Evolutionary conservation across 2,888 invertebrate species (phyloP).

Genomic region (Calliopum simillimum): DNA sequence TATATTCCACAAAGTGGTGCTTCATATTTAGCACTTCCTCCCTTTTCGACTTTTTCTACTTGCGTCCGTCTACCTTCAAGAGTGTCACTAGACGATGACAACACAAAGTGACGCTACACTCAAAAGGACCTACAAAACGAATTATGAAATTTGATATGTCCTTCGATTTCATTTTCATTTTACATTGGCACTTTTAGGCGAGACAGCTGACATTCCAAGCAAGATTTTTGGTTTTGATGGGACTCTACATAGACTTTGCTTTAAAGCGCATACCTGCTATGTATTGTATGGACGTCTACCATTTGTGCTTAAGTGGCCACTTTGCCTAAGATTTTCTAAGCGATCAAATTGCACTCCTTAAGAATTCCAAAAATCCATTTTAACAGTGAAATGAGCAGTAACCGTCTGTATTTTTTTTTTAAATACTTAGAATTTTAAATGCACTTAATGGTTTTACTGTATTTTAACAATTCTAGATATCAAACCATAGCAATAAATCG

Average conservation of each 20-base stretch:
- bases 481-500: too few relatives aligned
- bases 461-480: too few relatives aligned
- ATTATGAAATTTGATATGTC: slow-evolving; percentile 34
- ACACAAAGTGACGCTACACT: slow-evolving; percentile 1
- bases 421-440: too few relatives aligned
- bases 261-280: not conserved
- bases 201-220: slow-evolving; percentile 21
- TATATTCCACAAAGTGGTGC: slow-evolving; percentile 4
- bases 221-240: not conserved
- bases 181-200: not conserved
- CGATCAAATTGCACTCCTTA: slow-evolving; percentile 13
- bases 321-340: not conserved
- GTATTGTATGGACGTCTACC: too few relatives aligned
- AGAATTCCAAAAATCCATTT: too few relatives aligned
- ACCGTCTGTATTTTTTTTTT: too few relatives aligned
- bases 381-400: too few relatives aligned
- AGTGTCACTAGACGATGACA: slow-evolving; percentile 12
- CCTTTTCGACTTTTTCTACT: not conserved
- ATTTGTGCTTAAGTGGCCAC: slow-evolving; percentile 19
- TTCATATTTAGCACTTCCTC: not conserved
- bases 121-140: slow-evolving; percentile 8
- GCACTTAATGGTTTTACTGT: too few relatives aligned
- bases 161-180: too few relatives aligned
- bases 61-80: not conserved
- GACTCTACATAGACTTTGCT: not conserved